Conservation (phyloP, 1,140 invertebrate species). For the Babylonia areolata region DNA sequence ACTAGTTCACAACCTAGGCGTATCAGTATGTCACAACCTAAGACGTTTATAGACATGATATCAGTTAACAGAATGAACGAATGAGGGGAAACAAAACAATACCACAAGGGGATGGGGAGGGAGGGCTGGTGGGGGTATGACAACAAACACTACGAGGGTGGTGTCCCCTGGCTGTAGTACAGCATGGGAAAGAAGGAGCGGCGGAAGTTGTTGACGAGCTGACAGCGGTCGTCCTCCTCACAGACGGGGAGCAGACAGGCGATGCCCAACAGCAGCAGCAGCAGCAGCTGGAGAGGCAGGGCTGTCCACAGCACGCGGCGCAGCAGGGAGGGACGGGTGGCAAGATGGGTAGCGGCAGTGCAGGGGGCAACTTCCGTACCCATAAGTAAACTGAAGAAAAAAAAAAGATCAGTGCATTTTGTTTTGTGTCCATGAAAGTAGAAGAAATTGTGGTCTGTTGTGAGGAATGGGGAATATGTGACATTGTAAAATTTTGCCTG, state of each 20-base stretch:
- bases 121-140: too few relatives aligned
- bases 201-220: constrained; percentile 86
- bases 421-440: too few relatives aligned
- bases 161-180: constrained; percentile 91
- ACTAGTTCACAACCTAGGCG: too few relatives aligned
- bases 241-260: constrained; percentile 90
- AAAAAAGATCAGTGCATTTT: not conserved
- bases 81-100: too few relatives aligned
- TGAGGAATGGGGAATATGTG: not conserved
- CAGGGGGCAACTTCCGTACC: not conserved
- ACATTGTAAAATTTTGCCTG: not conserved
- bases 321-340: constrained; percentile 81
- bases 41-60: too few relatives aligned
- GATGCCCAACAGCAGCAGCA: constrained; percentile 90
- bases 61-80: too few relatives aligned
- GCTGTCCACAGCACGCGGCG: constrained; percentile 91
- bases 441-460: too few relatives aligned
- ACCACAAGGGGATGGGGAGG: too few relatives aligned
- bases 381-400: not conserved
- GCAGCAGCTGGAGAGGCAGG: constrained; percentile 91
- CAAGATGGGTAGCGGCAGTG: not conserved
- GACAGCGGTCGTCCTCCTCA: constrained; percentile 90
- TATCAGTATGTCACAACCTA: too few relatives aligned
- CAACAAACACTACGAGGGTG: constrained; percentile 82
- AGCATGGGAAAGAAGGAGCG: constrained; percentile 89